A percentile compares a stretch with the other conserved stretches of the same genome.
Evolutionary conservation across 2,797 vertebrate genomes (phyloP).

Genomic region (Strix occidentalis): DNA sequence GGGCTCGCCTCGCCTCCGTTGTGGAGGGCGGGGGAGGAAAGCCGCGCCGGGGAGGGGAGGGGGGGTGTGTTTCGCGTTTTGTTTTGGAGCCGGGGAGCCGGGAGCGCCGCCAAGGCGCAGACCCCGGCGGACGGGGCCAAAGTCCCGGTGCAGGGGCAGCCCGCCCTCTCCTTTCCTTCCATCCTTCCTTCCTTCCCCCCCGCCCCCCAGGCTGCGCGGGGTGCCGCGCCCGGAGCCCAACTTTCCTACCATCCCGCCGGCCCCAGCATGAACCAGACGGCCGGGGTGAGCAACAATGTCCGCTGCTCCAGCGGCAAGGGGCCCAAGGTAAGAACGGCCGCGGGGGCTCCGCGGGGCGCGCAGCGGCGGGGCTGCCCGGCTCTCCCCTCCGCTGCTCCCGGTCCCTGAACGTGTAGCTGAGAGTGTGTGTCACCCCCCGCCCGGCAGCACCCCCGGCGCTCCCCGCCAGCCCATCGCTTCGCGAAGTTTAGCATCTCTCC

Average conservation of each 20-base stretch:
- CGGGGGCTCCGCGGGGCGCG: neutral
- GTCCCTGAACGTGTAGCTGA: neutral
- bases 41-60: neutral
- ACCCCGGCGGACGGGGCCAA: neutral
- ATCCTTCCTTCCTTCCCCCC: no score
- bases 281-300: conserved; percentile 89
- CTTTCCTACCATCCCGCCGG: neutral
- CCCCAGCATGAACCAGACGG: conserved; percentile 92
- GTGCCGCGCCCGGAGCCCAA: neutral
- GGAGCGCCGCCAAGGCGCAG: neutral
- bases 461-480: neutral
- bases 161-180: neutral
- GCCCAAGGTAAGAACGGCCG: conserved; percentile 84
- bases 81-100: neutral
- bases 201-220: neutral
- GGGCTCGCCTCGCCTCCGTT: conserved; percentile 38
- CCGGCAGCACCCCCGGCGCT: neutral
- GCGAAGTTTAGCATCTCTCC: neutral
- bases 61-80: neutral
- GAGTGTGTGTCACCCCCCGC: neutral
- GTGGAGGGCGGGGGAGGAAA: conserved; percentile 6
- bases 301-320: conserved; percentile 85
- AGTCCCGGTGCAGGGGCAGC: neutral
- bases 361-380: no score
- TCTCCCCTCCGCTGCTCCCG: no score